Conservation (phyloP, 2,888 invertebrate genomes). For the Drosophila fulvimacula region DNA sequence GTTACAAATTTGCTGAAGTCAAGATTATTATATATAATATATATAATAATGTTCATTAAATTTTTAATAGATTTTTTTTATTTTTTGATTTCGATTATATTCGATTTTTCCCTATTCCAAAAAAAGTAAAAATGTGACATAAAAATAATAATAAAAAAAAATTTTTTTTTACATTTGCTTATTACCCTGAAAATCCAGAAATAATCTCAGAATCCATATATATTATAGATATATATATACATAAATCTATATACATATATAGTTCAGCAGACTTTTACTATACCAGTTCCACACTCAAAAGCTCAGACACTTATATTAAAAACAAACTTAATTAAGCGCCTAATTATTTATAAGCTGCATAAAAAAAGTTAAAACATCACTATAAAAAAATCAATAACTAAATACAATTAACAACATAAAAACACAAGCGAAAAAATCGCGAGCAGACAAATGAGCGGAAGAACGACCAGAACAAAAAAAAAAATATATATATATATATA, state of each 20-base stretch:
- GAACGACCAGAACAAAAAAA: constrained; percentile 33
- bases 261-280: neutral
- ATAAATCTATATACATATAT: neutral
- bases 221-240: too few relatives aligned
- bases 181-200: too few relatives aligned
- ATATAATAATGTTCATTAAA: too few relatives aligned
- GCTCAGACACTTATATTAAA: neutral
- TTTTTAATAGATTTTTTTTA: too few relatives aligned
- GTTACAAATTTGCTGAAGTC: too few relatives aligned
- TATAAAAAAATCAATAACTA: constrained; percentile 67
- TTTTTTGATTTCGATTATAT: too few relatives aligned
- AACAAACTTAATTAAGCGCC: neutral
- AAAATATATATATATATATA: neutral
- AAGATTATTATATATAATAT: too few relatives aligned
- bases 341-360: neutral
- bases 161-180: too few relatives aligned
- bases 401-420: constrained; percentile 69
- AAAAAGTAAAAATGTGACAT: too few relatives aligned
- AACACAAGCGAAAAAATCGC: constrained; percentile 45
- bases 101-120: too few relatives aligned
- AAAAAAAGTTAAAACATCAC: neutral
- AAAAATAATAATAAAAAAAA: too few relatives aligned
- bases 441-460: constrained; percentile 66
- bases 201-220: too few relatives aligned
- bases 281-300: neutral